Percentiles rank a stretch among this genome's conserved stretches.
These are phyloP conservation scores for Temnothorax longispinosus DNA, from an alignment of 1,140 invertebrate species.

Conservation along the genomic window DNA sequence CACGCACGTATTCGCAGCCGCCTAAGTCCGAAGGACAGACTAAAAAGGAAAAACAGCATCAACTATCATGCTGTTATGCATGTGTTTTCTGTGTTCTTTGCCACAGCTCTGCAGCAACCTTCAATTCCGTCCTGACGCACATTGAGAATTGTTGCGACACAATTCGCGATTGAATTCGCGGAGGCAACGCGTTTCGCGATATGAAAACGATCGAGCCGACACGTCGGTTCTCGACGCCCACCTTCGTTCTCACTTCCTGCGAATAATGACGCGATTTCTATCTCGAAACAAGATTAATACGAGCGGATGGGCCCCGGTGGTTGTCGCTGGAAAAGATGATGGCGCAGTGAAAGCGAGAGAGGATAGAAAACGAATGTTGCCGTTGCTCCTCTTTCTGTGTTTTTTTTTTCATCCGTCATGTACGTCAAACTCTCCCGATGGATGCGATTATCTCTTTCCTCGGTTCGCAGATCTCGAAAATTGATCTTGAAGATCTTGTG, in stretches of 20 bases:
- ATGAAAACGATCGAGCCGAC: slow-evolving; percentile 37
- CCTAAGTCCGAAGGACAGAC: neutral
- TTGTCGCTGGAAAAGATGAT: slow-evolving; percentile 34
- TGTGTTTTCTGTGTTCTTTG: neutral
- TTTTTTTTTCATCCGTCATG: neutral
- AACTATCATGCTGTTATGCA: neutral
- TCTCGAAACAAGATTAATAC: slow-evolving; percentile 48
- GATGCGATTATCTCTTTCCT: slow-evolving; percentile 59
- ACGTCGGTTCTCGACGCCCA: slow-evolving; percentile 66
- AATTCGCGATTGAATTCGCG: slow-evolving; percentile 44
- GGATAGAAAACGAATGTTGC: slow-evolving; percentile 67
- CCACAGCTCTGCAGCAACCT: slow-evolving; percentile 5
- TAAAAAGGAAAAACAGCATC: slow-evolving; percentile 1
- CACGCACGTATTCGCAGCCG: neutral
- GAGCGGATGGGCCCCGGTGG: slow-evolving; percentile 46
- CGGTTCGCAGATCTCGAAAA: slow-evolving; percentile 41
- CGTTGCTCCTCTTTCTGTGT: neutral
- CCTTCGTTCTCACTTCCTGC: slow-evolving; percentile 78
- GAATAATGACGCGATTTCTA: slow-evolving; percentile 77
- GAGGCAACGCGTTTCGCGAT: slow-evolving; percentile 30
- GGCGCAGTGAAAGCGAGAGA: slow-evolving; percentile 69
- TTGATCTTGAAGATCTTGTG: neutral
- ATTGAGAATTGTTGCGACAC: slow-evolving; percentile 45
- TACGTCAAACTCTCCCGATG: slow-evolving; percentile 59
- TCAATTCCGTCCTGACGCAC: slow-evolving; percentile 28